phyloP scores from a whole-genome alignment of 2,113 vertebrate species.

The Trochalopteron elliotii region DNA sequence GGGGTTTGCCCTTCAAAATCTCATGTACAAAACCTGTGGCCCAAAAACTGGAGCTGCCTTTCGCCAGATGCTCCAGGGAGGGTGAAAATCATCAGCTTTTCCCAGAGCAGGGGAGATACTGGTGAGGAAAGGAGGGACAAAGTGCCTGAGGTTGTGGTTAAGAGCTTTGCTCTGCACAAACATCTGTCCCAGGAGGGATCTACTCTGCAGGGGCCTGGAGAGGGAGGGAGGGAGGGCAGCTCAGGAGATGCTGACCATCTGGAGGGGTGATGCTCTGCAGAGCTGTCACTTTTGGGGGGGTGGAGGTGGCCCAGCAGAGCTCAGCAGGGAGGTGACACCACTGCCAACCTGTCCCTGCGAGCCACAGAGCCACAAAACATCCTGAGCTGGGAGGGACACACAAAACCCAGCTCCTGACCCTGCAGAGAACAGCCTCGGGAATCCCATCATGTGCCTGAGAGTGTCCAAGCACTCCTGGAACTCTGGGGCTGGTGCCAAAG shows the following conservation, averaged over 20 bases:
- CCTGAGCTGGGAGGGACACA: neutral
- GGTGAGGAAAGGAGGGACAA: neutral
- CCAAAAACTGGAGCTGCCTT: neutral
- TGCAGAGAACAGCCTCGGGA: neutral
- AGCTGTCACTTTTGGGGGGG: neutral
- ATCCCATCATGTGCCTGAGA: neutral
- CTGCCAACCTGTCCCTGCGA: accelerated
- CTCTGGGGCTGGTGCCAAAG: neutral
- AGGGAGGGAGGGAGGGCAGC: neutral
- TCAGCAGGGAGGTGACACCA: neutral
- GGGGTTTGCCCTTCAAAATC: neutral
- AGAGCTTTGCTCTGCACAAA: neutral
- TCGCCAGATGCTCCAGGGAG: neutral
- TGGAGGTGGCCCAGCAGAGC: neutral
- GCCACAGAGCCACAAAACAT: neutral
- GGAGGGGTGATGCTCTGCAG: neutral
- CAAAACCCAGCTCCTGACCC: neutral
- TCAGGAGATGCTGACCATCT: neutral
- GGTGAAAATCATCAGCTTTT: neutral
- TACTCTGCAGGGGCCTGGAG: neutral
- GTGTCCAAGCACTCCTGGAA: neutral
- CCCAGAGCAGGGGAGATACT: neutral
- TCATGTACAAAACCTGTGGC: neutral
- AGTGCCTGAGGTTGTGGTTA: neutral
- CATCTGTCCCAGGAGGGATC: neutral